Conservation (phyloP, 2,888 invertebrate genomes). For the Parnassius orleans region DNA sequence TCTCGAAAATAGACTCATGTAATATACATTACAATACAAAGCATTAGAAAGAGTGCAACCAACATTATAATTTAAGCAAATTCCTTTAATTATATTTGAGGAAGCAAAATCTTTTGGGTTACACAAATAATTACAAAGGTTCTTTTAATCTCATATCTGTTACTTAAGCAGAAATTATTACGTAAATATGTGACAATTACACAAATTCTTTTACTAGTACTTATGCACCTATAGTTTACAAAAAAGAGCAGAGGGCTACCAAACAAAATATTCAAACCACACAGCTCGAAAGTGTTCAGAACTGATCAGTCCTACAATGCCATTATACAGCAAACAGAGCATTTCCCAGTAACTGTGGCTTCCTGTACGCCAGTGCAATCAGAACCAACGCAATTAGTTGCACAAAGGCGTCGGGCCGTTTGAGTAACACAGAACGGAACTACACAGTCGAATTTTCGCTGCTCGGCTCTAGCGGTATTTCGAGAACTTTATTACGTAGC, state of each 20-base stretch:
- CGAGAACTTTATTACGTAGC: slow-evolving; percentile 18
- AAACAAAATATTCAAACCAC: background rate
- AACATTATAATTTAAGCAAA: no score
- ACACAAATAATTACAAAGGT: no score
- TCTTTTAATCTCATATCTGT: no score
- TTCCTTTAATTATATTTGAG: no score
- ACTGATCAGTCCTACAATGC: slow-evolving; percentile 5
- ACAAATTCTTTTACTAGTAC: background rate
- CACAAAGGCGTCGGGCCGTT: slow-evolving; percentile 25
- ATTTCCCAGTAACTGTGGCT: slow-evolving; percentile 11
- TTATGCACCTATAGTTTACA: no score
- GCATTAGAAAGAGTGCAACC: no score
- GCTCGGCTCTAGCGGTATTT: slow-evolving; percentile 5
- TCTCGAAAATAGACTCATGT: no score
- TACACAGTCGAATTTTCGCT: slow-evolving; percentile 19
- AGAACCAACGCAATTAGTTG: slow-evolving; percentile 21
- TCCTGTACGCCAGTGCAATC: slow-evolving; percentile 20
- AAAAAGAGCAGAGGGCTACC: background rate
- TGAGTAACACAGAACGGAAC: slow-evolving; percentile 23
- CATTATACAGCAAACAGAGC: slow-evolving; percentile 21
- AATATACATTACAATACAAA: no score
- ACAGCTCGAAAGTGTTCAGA: slow-evolving; percentile 5
- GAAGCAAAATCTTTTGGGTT: no score
- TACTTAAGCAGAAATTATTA: no score
- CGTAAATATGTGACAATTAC: slow-evolving; percentile 1